A percentile compares a stretch with the other conserved stretches of the same genome.
Conservation (phyloP, 64 coral and sea anemone species). For the Dendrophyllia cribrosa region DNA sequence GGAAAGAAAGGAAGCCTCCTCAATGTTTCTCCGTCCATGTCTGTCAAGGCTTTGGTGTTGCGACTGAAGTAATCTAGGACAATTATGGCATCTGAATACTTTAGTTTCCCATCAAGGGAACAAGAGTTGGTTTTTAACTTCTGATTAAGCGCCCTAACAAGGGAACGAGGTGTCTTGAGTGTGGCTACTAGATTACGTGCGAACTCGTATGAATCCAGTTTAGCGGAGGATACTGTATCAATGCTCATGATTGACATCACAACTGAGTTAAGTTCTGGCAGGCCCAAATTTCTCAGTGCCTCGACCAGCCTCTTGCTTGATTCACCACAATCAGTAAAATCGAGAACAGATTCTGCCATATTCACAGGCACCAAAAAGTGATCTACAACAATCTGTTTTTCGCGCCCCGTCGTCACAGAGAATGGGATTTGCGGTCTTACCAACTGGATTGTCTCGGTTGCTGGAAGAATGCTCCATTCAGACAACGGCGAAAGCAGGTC, state of each 20-base stretch:
- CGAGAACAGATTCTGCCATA: conserved; percentile 19
- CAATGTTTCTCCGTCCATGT: background rate
- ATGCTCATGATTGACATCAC: background rate
- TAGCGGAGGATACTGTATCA: background rate
- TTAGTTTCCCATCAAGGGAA: background rate
- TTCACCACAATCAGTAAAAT: background rate
- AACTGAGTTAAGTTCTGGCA: background rate
- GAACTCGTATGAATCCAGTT: background rate
- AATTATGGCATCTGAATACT: background rate
- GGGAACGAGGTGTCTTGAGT: background rate
- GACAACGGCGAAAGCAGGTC: background rate
- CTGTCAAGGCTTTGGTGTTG: background rate
- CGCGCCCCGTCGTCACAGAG: background rate
- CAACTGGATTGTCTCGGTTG: background rate
- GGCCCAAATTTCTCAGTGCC: background rate
- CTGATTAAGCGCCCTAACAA: background rate
- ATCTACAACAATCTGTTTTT: background rate
- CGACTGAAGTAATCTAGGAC: conserved; percentile 31
- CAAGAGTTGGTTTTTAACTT: background rate
- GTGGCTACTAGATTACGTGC: conserved; percentile 19
- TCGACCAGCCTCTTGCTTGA: background rate
- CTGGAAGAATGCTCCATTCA: conserved; percentile 50
- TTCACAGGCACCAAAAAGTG: conserved; percentile 19
- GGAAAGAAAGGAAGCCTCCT: conserved; percentile 34
- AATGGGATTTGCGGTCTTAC: no score